Conservation (phyloP, 2,888 invertebrate genomes). For the Thymelicus sylvestris region DNA sequence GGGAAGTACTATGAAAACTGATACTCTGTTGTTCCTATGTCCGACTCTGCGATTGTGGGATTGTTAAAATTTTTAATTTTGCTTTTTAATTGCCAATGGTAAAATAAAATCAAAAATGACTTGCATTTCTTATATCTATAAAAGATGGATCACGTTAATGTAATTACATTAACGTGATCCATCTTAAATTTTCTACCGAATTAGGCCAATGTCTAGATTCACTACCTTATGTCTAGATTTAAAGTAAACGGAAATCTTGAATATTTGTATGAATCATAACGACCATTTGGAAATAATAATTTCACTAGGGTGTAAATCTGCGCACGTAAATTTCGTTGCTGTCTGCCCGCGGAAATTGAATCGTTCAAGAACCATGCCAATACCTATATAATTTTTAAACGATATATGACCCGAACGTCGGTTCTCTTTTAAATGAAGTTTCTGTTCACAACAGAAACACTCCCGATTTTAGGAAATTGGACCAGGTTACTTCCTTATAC, state of each 20-base stretch:
- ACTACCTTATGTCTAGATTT: neutral
- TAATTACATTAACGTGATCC: too few species aligned
- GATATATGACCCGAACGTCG: constrained; percentile 57
- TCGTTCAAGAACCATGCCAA: constrained; percentile 78
- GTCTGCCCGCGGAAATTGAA: constrained; percentile 83
- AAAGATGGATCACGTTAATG: too few species aligned
- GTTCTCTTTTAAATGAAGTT: constrained; percentile 38
- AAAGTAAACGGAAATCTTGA: constrained; percentile 24
- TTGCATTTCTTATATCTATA: too few species aligned
- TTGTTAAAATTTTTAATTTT: too few species aligned
- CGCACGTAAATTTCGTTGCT: constrained; percentile 80
- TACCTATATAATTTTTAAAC: constrained; percentile 67
- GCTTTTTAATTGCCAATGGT: too few species aligned
- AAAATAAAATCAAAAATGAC: too few species aligned
- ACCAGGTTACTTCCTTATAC: neutral
- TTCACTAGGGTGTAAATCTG: constrained; percentile 80
- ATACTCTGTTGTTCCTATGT: too few species aligned
- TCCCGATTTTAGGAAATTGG: constrained; percentile 27
- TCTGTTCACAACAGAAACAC: constrained; percentile 21
- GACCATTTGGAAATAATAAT: constrained; percentile 81
- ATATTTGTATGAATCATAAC: constrained; percentile 42
- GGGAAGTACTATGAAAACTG: too few species aligned
- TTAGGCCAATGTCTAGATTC: neutral
- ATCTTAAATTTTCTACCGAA: neutral
- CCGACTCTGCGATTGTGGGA: too few species aligned